phyloP scores from a whole-genome alignment of 2,797 vertebrate genomes.

The Manis crassicaudata region DNA sequence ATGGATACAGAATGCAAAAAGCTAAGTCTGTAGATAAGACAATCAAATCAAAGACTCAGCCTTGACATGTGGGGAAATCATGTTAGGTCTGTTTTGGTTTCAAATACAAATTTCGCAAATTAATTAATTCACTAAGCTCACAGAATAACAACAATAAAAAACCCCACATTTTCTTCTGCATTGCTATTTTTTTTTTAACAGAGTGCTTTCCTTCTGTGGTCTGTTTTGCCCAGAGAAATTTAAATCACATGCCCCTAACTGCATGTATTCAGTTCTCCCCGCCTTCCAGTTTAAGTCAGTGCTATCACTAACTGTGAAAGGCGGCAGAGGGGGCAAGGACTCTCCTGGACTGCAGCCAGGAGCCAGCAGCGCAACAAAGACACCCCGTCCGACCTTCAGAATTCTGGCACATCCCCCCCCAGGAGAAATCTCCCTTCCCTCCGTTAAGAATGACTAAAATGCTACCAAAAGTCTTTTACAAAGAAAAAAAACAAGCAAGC shows the following conservation, averaged over 20 bases:
- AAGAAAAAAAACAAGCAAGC: too few species aligned
- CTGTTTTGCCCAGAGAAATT: neutral
- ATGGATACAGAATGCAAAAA: neutral
- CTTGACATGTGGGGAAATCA: neutral
- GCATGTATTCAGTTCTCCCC: neutral
- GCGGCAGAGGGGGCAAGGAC: neutral
- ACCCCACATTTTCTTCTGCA: neutral
- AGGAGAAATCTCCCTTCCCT: neutral
- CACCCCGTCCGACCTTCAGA: neutral
- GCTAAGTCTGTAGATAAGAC: neutral
- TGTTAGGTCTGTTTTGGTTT: neutral
- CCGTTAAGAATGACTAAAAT: neutral
- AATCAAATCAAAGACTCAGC: neutral
- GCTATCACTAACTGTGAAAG: neutral
- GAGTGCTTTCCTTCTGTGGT: neutral
- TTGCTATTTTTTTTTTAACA: neutral
- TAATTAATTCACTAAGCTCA: neutral
- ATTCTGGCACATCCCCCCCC: neutral
- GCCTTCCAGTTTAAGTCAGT: neutral
- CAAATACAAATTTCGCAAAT: conserved; percentile 2
- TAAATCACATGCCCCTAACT: neutral
- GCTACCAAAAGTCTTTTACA: neutral
- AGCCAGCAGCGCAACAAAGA: fast-evolving
- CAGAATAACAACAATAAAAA: neutral
- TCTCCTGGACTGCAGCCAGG: neutral